These are phyloP conservation scores for Erebia palarica DNA, from an alignment of 2,888 invertebrate genomes.

Conservation along the genomic window DNA sequence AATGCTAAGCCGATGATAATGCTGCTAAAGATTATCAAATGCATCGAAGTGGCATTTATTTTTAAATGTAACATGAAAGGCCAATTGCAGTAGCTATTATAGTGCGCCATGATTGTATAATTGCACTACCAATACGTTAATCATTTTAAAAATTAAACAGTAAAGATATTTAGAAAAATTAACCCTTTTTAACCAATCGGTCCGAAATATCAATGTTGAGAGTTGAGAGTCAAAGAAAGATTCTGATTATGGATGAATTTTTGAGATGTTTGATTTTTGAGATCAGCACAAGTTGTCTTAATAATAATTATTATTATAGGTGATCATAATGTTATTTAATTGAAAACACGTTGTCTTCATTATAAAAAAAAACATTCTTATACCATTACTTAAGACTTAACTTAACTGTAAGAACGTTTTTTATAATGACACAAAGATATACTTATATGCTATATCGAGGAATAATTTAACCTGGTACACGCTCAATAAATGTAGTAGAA, in stretches of 20 bases:
- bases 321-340: too few relatives aligned
- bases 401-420: too few relatives aligned
- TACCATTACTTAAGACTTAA: too few relatives aligned
- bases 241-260: too few relatives aligned
- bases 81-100: conserved; percentile 12
- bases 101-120: conserved; percentile 6
- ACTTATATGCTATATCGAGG: conserved; percentile 51
- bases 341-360: too few relatives aligned
- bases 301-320: too few relatives aligned
- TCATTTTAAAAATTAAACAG: conserved; percentile 2
- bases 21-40: conserved; percentile 30
- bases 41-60: conserved; percentile 31
- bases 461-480: conserved; percentile 64
- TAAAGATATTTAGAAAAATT: background rate
- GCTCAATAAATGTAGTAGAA: conserved; percentile 58
- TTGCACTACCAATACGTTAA: conserved; percentile 7
- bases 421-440: background rate
- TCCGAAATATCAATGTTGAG: too few relatives aligned
- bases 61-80: conserved; percentile 16
- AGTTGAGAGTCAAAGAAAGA: too few relatives aligned
- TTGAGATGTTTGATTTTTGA: too few relatives aligned
- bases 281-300: too few relatives aligned
- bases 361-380: too few relatives aligned
- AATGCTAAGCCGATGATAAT: conserved; percentile 38
- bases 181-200: too few relatives aligned